Evolutionary conservation across 2,113 vertebrate species (phyloP), one percentile per base, ranked within the genome.

Genomic region (Gavialis gangeticus): DNA sequence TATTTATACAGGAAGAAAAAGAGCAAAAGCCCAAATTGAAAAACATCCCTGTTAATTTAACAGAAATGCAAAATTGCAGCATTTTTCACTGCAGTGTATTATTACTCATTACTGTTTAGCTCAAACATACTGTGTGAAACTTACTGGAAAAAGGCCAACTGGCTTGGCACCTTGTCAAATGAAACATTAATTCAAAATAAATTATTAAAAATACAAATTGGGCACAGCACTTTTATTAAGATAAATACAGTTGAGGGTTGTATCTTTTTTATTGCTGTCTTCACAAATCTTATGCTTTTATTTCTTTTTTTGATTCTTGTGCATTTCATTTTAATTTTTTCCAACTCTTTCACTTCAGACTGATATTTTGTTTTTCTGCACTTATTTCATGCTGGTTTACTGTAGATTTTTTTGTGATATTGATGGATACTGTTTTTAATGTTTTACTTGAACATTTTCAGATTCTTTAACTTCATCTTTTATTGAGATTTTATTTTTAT

Each of bases 281-380:
- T 87, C 91, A 94, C 95, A 96, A 96, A 96, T 96, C 89, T 95
- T 96, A 88, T 91, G 92, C 78, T 95, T 97, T 92, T 96, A 59
- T 86, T 89, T 96, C 7, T 55, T 91, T 96, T 96, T 97, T 95
- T 91, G 76, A 77, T 86, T 92, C 62, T 7, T 96, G 83, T 96
- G 75, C 92, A 85, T 95, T 94, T 82, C 69, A 80, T 80, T 94
- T 77, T 96, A 96, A 89, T 94, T 85, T 92, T 95, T 93, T 71
- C 79, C 82, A 88, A 71, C 80, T 30, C 9, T 84, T 85, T 22
- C 28, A 88, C 34, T 58, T 58, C 16, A 64, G 79, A 94, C 93
- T 91, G 91, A 66, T 95, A 84, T 96, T 92, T 84, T 22, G 19
- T 63, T 86, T 76, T 85, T 85, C 75, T 73, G 21, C 21, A 46